Conservation (phyloP, 2,113 vertebrate species). For the sheep (Ovis aries) region ARS-UI_Ramb_v3.0 NC_056055.1:90625001-90625500, state of each 20-base stretch:
- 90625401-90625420: neutral
- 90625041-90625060: accelerated
- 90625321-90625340: conserved; percentile 59
- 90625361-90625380: neutral
- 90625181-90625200: neutral
- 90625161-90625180: neutral
- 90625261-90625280: neutral
- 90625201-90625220: neutral
- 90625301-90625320: neutral
- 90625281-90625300: neutral
- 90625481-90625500: neutral
- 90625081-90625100: neutral
- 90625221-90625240: neutral
- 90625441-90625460: neutral
- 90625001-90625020: neutral
- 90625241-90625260: neutral
- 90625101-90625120: neutral
- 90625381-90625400: neutral
- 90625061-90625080: neutral
- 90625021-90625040: neutral
- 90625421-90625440: neutral
- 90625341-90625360: neutral
- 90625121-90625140: neutral
- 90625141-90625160: neutral
- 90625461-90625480: neutral